Percentiles rank a stretch among this genome's conserved stretches.
Evolutionary conservation across 2,888 invertebrate species (phyloP).

Genomic region (Helleia helle): DNA sequence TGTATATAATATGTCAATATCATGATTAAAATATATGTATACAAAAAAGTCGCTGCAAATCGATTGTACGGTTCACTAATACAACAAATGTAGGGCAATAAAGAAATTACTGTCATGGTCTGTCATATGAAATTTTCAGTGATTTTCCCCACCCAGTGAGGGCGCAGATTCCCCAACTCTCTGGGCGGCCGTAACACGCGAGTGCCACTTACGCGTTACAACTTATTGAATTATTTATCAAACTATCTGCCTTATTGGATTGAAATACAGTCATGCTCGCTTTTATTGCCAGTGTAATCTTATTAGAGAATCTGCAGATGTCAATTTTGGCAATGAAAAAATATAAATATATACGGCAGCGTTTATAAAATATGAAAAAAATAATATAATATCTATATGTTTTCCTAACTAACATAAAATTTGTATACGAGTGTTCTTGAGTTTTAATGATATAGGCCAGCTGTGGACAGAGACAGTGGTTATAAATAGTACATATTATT

Average conservation of each 20-base stretch:
- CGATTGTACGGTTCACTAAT: not conserved
- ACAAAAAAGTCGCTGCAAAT: not conserved
- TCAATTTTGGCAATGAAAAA: conserved; percentile 21
- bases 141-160: conserved; percentile 41
- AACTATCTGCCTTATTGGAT: conserved; percentile 66
- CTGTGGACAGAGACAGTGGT: too few relatives aligned
- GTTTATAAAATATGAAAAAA: too few relatives aligned
- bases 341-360: too few relatives aligned
- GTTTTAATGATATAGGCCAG: too few relatives aligned
- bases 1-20: too few relatives aligned
- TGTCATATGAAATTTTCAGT: conserved; percentile 47
- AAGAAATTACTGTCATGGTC: conserved; percentile 41
- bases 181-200: conserved; percentile 53
- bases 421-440: too few relatives aligned
- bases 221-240: conserved; percentile 68
- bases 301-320: conserved; percentile 29
- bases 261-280: conserved; percentile 47
- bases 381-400: too few relatives aligned
- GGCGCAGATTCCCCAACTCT: conserved; percentile 41
- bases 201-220: conserved; percentile 69
- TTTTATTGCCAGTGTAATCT: conserved; percentile 37
- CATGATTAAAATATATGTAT: too few relatives aligned
- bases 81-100: conserved; percentile 12
- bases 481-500: too few relatives aligned
- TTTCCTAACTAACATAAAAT: too few relatives aligned